Base-by-base conservation (phyloP, 1,140 invertebrate species). In the Oncopeltus fasciatus region DNA sequence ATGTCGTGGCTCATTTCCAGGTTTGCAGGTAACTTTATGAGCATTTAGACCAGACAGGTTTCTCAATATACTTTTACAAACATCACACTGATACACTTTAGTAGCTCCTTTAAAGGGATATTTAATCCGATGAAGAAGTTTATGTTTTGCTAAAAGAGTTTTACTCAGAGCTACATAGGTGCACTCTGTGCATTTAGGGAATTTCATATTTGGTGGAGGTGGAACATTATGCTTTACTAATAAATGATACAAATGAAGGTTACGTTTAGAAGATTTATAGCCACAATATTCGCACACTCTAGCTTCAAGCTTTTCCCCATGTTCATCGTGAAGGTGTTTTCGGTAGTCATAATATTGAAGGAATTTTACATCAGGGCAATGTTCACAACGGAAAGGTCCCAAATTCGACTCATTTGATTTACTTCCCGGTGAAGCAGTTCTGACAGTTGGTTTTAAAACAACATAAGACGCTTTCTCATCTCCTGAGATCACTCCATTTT, bases 281-380 rank as follows among this genome's bases (percentile, higher is more conserved):
- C 89, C 89, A 74, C 88, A 92, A 68, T 90, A 83, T 71, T 91
- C 88, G 72, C 89, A 92, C 60, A 93, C 81, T 26, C 81, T 78
- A 1, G 83, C 76, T 70, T 90, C 83, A 62, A 89, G 86, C 65
- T 84, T 85, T 67, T 90, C 85, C 67, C 84, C 83, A 68, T 92
- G 88, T 0, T 87, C 80, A 66, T 89, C 85, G 31, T 86, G 81
- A 71, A 91, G 81, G 75, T 92, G 89, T 62, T 84, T 81, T 60
- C 87, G 78, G 69, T 85, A 92, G 64, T 82, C 79, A 62, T 83
- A 84, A 71, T 90, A 91, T 26, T 83, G 80, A 21, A 82, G 79
- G 70, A 90, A 90, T 69, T 83, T 80, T 24, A 83, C 72, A 65
- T 83, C 77, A 72, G 82, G 75, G 72, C 81, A 84, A 44, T 80